phyloP scores from a whole-genome alignment of 2,888 invertebrate species.

The Mimas tiliae region DNA sequence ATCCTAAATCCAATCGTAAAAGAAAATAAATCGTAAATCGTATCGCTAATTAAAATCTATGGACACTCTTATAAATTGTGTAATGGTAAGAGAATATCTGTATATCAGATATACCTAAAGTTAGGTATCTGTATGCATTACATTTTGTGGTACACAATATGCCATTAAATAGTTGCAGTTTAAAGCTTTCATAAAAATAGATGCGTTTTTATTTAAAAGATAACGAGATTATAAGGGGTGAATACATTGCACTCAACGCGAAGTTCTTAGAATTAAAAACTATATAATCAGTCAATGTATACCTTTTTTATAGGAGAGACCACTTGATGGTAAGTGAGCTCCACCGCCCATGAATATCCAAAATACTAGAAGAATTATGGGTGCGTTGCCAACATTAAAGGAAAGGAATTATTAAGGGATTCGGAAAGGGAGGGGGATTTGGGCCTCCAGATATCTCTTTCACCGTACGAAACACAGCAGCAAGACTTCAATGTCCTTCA shows the following conservation, averaged over 20 bases:
- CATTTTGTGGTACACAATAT: constrained; percentile 9
- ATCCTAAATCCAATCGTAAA: too few species aligned
- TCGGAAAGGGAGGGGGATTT: too few species aligned
- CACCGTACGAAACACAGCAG: too few species aligned
- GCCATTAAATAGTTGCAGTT: constrained; percentile 10
- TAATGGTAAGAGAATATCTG: neutral
- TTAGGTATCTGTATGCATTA: neutral
- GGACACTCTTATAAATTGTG: neutral
- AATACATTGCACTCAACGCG: constrained; percentile 6
- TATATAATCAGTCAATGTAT: neutral
- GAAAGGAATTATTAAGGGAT: too few species aligned
- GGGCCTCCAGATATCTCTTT: too few species aligned
- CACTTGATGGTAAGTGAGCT: too few species aligned
- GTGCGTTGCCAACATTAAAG: too few species aligned
- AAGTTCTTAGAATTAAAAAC: neutral
- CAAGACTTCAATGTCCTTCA: too few species aligned
- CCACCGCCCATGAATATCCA: too few species aligned
- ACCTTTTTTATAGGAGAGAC: neutral
- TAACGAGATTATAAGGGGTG: constrained; percentile 21
- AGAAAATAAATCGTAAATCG: too few species aligned
- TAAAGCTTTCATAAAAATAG: constrained; percentile 24
- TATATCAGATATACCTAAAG: too few species aligned
- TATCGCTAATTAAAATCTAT: constrained; percentile 6
- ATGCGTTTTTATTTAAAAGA: constrained; percentile 22
- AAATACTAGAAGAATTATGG: too few species aligned